Percentiles rank a stretch among this genome's conserved stretches.
These are phyloP conservation scores for Drosophila bocqueti DNA, from an alignment of 1,140 invertebrate species.

Conservation along the genomic window DNA sequence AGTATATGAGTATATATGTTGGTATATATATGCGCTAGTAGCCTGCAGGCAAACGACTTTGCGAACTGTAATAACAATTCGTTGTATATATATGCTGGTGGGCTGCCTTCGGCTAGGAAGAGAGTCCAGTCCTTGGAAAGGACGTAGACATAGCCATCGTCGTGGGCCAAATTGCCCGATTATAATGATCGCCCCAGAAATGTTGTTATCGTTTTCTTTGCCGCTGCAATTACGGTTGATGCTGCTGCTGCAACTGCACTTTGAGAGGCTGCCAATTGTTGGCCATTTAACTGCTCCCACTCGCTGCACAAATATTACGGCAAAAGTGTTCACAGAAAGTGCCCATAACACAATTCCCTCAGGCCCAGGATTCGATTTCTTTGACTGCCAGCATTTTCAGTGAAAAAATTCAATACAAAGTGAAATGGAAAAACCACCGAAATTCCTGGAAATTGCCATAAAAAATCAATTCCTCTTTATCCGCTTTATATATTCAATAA, in stretches of 20 bases:
- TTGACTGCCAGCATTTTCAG: background rate
- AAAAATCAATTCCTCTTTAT: background rate
- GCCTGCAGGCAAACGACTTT: constrained; percentile 48
- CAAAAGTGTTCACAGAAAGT: constrained; percentile 11
- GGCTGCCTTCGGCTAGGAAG: constrained; percentile 14
- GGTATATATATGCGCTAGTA: background rate
- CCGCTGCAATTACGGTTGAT: constrained; percentile 45
- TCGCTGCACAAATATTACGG: constrained; percentile 7
- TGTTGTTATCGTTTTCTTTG: constrained; percentile 42
- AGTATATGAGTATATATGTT: constrained; percentile 2
- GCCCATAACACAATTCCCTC: constrained; percentile 2
- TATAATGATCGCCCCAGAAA: constrained; percentile 68
- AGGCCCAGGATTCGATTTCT: constrained; percentile 12
- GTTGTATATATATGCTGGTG: constrained; percentile 8
- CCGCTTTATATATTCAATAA: background rate
- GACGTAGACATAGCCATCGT: constrained; percentile 1
- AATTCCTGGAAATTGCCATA: constrained; percentile 7
- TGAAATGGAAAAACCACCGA: background rate
- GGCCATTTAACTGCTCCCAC: constrained; percentile 24
- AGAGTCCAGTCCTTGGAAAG: constrained; percentile 26
- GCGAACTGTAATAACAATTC: constrained; percentile 54
- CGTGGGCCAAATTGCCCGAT: constrained; percentile 59
- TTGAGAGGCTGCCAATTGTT: constrained; percentile 60
- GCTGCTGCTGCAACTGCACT: constrained; percentile 6
- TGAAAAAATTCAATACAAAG: constrained; percentile 11